Conservation (phyloP, 2,888 invertebrate species). For the Andrena praecox region DNA sequence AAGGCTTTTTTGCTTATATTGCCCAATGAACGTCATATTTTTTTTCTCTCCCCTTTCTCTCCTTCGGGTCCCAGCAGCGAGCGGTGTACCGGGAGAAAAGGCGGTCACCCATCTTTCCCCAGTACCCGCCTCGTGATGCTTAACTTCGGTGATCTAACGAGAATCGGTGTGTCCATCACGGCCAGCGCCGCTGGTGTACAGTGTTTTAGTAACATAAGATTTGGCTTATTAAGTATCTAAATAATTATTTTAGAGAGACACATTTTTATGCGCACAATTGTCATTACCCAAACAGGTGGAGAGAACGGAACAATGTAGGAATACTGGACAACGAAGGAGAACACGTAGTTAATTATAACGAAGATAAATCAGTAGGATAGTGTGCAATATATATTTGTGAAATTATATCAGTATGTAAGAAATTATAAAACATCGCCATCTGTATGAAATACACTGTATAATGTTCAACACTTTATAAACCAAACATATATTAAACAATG, state of each 20-base stretch:
- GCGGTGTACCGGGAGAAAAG: no score
- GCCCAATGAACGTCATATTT: no score
- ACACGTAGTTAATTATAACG: neutral
- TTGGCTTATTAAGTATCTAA: neutral
- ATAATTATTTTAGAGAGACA: neutral
- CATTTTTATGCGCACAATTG: neutral
- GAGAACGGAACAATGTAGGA: neutral
- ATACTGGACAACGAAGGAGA: neutral
- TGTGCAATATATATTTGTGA: neutral
- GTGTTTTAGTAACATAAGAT: no score
- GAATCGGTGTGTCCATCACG: no score
- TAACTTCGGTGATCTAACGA: no score
- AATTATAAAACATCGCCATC: conserved; percentile 16
- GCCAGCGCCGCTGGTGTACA: no score
- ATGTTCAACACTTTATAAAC: neutral
- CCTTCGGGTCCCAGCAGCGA: no score
- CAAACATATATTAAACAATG: no score
- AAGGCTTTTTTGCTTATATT: no score
- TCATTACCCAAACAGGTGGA: conserved; percentile 18
- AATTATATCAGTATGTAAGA: conserved; percentile 1
- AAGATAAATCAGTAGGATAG: conserved; percentile 6
- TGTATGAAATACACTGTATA: neutral
- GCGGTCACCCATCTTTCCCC: no score
- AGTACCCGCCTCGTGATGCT: no score
- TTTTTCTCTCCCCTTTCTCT: no score